phyloP scores from a whole-genome alignment of 2,113 vertebrate genomes.

The Hepsetus odoe region DNA sequence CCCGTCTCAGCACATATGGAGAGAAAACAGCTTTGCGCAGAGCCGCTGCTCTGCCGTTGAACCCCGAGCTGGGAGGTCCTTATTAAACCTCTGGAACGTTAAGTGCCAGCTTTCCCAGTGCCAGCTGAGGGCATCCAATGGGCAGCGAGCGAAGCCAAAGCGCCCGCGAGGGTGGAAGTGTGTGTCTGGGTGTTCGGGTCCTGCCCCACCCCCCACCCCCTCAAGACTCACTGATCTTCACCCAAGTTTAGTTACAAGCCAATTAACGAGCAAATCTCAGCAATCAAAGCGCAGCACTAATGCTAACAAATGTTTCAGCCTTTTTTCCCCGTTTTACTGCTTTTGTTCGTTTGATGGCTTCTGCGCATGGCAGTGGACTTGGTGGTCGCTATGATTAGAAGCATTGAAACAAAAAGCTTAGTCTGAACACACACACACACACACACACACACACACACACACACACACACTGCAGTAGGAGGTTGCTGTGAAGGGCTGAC shows the following conservation, averaged over 20 bases:
- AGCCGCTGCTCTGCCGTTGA: conserved; percentile 67
- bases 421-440: not conserved
- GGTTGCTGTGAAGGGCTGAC: not conserved
- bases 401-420: conserved; percentile 39
- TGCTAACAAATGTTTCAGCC: conserved; percentile 64
- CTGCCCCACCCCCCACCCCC: conserved; percentile 65
- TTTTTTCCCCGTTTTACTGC: conserved; percentile 60
- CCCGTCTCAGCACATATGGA: conserved; percentile 58
- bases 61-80: conserved; percentile 74
- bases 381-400: conserved; percentile 71
- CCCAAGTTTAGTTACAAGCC: conserved; percentile 73
- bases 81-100: conserved; percentile 74
- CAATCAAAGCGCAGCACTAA: conserved; percentile 70
- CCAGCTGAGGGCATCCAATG: conserved; percentile 69
- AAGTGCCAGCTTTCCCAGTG: conserved; percentile 69
- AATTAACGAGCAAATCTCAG: conserved; percentile 71
- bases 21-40: conserved; percentile 54
- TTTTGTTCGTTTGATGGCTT: conserved; percentile 55
- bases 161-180: conserved; percentile 66
- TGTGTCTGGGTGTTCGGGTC: conserved; percentile 70
- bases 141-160: conserved; percentile 51
- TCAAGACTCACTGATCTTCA: conserved; percentile 71
- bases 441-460: not conserved
- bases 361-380: conserved; percentile 60
- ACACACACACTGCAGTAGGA: not conserved